Base-by-base conservation (phyloP, 2,888 invertebrate species). In the Oscheius sp. region DNA sequence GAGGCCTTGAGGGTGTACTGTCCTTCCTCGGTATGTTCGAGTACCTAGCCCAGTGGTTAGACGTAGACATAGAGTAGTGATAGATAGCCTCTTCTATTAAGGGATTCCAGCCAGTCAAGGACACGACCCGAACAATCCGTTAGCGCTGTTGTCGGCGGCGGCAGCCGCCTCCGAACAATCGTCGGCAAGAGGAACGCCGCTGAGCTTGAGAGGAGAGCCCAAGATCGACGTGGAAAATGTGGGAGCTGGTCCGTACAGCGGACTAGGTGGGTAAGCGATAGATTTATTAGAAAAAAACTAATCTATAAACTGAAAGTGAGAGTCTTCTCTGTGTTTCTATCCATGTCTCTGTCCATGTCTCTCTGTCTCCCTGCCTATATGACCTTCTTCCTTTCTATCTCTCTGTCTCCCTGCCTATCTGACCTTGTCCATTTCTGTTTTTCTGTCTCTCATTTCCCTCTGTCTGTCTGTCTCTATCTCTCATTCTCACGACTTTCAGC, bases 81-180 rank as follows among this genome's bases (percentile, higher is more conserved):
- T 55, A 55, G 55, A 29, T 53, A 53, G 55, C 32, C 68, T 13
- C 29, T 51, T 55, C 55, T 55, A 68, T 68, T 68, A 68, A 68
- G 68, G 68, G 32, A 55, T 70, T 70, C 9, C 70, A 70, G 70
- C 70, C 10, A 33, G 48, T 9, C 60, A 58, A n/a, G 59, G 37
- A 21, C 48, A 47, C 53, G 79, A 81, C 48, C 73, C 66, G 29
- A 73, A 74, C 57, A 84, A 84, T 59, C 82, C 82, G 13, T 57
- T 82, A 33, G 73, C 76, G 2, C 74, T 84, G 55, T 55, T 84
- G 42, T 82, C 84, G 21, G 80, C 84, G 10, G 84, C 82, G 4
- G 82, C 84, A 10, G 79, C 81, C 9, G 80, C 77, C 5, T 75
- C 76, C 35, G 77, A 75, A 21, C 72, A 66, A 29, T 75, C 73